Evolutionary conservation across 2,888 invertebrate genomes (phyloP), one percentile per base, ranked within the genome.

Genomic region (Ctena decussata): DNA sequence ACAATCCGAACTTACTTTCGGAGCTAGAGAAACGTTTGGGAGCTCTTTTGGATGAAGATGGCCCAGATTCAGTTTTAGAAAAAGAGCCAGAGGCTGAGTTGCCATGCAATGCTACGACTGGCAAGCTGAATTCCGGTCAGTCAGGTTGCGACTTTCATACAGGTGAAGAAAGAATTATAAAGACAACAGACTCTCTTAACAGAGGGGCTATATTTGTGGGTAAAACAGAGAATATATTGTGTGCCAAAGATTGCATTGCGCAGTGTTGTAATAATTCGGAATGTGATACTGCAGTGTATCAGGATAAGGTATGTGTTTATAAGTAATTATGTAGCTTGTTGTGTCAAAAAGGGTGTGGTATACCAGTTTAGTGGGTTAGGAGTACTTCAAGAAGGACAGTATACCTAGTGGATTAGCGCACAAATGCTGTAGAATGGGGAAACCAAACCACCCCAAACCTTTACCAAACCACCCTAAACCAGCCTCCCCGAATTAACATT

Each of bases 241-340:
- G 89, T 35, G 83, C 89, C 0, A 80, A 87, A 46, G 91, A 91
- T 21, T 94, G 94, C 81, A 82, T 89, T 12, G 73, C 80, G 60
- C 65, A 78, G 41, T 94, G 94, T 81, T 94, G 94, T 84, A 77
- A 86, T 24, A 87, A 89, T 60, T 69, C 81, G 12, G 85, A 86
- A 11, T 94, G 94, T 90, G 92, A 93, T 80, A 80, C 93, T 46
- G 91, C 93, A 32, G 91, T 94, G 24, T 94, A 89, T 83, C 93
- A 93, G 81, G 85, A 92, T 41, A 93, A 94, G 91, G 94, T 93
- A 89, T 71, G 75, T 41, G 5, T 46, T n/a, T n/a, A n/a, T n/a
- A n/a, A n/a, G n/a, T n/a, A n/a, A n/a, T n/a, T n/a, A n/a, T n/a
- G n/a, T n/a, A n/a, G n/a, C n/a, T n/a, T n/a, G n/a, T n/a, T n/a